Evolutionary conservation across 2,888 invertebrate species (phyloP), one percentile per base, ranked within the genome.

Genomic region (Caenorhabditis doughertyi): DNA sequence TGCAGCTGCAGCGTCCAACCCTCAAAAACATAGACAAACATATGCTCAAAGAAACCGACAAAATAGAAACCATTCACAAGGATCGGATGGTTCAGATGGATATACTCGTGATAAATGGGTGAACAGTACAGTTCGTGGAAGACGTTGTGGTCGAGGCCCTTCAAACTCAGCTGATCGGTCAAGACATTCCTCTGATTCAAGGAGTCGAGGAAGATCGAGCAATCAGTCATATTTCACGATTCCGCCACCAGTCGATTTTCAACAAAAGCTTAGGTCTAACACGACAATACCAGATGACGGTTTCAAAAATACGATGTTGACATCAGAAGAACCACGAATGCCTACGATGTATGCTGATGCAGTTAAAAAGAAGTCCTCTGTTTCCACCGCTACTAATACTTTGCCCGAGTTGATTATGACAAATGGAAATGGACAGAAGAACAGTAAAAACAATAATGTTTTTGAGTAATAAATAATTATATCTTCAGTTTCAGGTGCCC

Each of bases 321-420:
- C 62, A 25, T n/a, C 42, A 23, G 65, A 65, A 2, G 64, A 65
- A n/a, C 49, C 49, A 16, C 27, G 18, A 29, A 47, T 55, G 7
- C 55, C 72, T 3, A 39, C 58, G 16, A 72, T 51, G 60, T 81
- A 81, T 21, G 74, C 81, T 3, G 81, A 81, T 51, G 81, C 70
- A 11, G 81, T 81, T 5, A 81, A 81, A 35, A 80, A 65, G 60
- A 80, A 72, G 51, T 55, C 79, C 35, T 58, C 68, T 16, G 49
- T 56, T 27, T 44, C 29, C 2, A 16, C 29, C 32, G 42, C 49
- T 9, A 35, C 51, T 8, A 35, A 25, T 23, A 35, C 32, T 3
- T 32, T 23, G 1, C 18, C 35, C 5, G 39, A 47, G 21, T 7
- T 27, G 25, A 53, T 60, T 27, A n/a, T 29, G 0, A 21, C n/a